phyloP scores from a whole-genome alignment of 2,113 vertebrate species.

The Pelusios castaneus region DNA sequence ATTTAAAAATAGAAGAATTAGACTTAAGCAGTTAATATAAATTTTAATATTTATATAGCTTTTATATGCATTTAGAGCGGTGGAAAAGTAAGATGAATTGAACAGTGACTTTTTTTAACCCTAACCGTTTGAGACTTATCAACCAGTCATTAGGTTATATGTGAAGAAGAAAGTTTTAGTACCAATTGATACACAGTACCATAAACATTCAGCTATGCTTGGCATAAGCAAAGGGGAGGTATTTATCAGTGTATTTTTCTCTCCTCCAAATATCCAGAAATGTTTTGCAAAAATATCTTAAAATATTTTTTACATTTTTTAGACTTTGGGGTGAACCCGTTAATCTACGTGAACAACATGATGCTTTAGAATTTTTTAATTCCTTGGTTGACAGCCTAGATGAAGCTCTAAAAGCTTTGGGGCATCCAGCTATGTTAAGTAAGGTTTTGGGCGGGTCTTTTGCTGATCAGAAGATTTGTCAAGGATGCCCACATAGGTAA shows the following conservation, averaged over 20 bases:
- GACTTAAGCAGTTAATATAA: neutral
- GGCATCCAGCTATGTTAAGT: slow-evolving; percentile 98
- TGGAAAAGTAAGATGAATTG: neutral
- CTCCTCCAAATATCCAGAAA: neutral
- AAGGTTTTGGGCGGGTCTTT: slow-evolving; percentile 99
- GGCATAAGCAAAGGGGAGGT: neutral
- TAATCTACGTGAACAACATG: slow-evolving; percentile 97
- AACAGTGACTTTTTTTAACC: neutral
- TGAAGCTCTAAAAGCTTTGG: slow-evolving; percentile 97
- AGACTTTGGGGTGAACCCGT: slow-evolving; percentile 99
- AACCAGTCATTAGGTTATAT: neutral
- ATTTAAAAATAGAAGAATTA: neutral
- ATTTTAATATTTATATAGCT: neutral
- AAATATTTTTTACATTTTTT: slow-evolving; percentile 57
- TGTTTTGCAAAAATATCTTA: neutral
- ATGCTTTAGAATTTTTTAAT: slow-evolving; percentile 99
- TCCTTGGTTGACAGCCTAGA: slow-evolving; percentile 99
- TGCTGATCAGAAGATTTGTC: slow-evolving; percentile 99
- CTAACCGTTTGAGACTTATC: neutral
- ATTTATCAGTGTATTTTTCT: neutral
- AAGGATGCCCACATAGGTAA: slow-evolving; percentile 97
- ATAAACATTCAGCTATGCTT: neutral
- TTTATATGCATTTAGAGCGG: neutral
- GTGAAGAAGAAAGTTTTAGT: neutral
- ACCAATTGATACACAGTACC: neutral